Base-by-base conservation (phyloP, 2,888 invertebrate species). In the Helobdella robusta region DNA sequence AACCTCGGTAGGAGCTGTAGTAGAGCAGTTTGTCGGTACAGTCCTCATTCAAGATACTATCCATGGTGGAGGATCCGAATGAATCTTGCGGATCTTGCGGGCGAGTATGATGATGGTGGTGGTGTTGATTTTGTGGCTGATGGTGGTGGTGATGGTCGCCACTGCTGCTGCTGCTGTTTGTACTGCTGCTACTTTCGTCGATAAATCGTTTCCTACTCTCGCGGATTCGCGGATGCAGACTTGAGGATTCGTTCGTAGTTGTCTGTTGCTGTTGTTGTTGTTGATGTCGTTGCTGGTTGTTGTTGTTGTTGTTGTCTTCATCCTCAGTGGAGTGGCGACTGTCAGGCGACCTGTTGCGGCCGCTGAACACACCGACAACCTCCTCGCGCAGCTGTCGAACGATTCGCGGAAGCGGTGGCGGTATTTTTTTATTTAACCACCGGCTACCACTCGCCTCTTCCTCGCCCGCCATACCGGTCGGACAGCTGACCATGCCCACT, bases 381-480 rank as follows among this genome's bases (percentile, higher is more conserved):
- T 56, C 56, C 32, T 56, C 56, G 4, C 32, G 28, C 56, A 56
- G 18, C 30, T 56, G 56, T 32, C 32, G 56, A 30, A 56, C 56
- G 4, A 56, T 28, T 32, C 56, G 32, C n/a, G 56, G 56, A 32
- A 56, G 28, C n/a, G 56, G 56, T 25, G 56, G 32, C 1, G 56
- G 28, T 56, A 30, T 56, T 32, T 56, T 56, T n/a, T 56, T 32
- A n/a, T n/a, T n/a, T n/a, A n/a, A n/a, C n/a, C n/a, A n/a, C n/a
- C n/a, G n/a, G n/a, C n/a, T n/a, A n/a, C n/a, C n/a, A n/a, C n/a
- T n/a, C n/a, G n/a, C n/a, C n/a, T n/a, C n/a, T n/a, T n/a, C n/a
- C n/a, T n/a, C n/a, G n/a, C n/a, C n/a, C n/a, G n/a, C n/a, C 11
- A 40, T 40, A 4, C 56, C 56, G 8, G 25, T 50, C 8, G 52